Evolutionary conservation across 2,888 invertebrate genomes (phyloP), one percentile per base, ranked within the genome.

Genomic region (Callimorpha dominula): DNA sequence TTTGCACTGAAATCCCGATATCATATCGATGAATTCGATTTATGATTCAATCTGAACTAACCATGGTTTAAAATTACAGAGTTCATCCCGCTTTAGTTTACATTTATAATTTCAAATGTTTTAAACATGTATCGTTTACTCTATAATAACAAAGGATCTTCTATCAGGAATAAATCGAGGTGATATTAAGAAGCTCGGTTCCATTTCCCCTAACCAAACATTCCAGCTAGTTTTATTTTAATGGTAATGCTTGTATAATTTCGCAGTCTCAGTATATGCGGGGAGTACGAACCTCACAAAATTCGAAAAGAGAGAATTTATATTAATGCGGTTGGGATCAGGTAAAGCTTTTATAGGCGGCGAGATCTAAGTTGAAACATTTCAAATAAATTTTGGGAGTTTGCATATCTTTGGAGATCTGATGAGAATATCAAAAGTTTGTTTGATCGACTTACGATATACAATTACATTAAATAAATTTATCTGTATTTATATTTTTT

Each of bases 241-340:
- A 87, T 86, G 84, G 81, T 82, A 86, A 84, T 87, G 76, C 75
- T 72, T 70, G 77, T 71, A 77, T 82, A 79, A 82, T 81, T 78
- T 79, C 71, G 70, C 68, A 76, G 71, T 72, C 68, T 20, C 46
- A 70, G 75, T 76, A 75, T 81, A 81, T 79, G 81, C 83, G 70
- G 72, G 72, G 79, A 71, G 65, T 63, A 68, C 77, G 78, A 79
- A 82, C 80, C 84, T 82, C 76, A 78, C 78, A 85, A 80, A 85
- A 83, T 85, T 87, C 83, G 86, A 85, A 87, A 84, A 79, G 80
- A 80, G 82, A 71, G 83, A 86, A 87, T 87, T 85, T 86, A 83
- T 87, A 88, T 87, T 83, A 87, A 87, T 84, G 82, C 76, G 82
- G 81, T 74, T 68, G 74, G 75, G 69, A 78, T 71, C 75, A 74